Percentiles rank a stretch among this genome's conserved stretches.
phyloP scores from a whole-genome alignment of 1,140 invertebrate genomes.

The Chrysomallon squamiferum region DNA sequence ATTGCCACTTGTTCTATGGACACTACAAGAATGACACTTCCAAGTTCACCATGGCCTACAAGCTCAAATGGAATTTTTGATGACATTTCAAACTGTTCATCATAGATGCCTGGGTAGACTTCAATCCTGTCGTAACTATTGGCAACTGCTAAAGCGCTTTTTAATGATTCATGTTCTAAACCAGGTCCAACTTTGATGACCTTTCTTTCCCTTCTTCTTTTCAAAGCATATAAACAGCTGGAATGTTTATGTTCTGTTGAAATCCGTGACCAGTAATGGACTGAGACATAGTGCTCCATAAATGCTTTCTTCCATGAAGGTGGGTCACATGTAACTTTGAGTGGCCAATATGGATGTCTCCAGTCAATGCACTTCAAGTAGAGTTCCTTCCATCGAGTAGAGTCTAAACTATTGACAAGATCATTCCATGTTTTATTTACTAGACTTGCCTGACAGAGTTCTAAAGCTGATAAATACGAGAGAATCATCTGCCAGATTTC shows the following conservation, averaged over 20 bases:
- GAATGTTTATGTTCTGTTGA: constrained; percentile 22
- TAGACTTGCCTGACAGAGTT: constrained; percentile 42
- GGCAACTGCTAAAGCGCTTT: constrained; percentile 45
- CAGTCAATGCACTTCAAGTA: constrained; percentile 44
- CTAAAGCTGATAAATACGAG: constrained; percentile 41
- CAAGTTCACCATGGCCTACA: constrained; percentile 50
- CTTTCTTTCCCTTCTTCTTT: constrained; percentile 35
- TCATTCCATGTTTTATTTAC: constrained; percentile 55
- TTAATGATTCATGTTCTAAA: constrained; percentile 43
- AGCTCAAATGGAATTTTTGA: constrained; percentile 56
- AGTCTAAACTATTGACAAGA: constrained; percentile 42
- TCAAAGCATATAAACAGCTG: constrained; percentile 41
- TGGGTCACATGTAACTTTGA: constrained; percentile 44
- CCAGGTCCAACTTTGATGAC: constrained; percentile 46
- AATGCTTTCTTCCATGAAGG: constrained; percentile 49
- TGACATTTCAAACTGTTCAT: constrained; percentile 57
- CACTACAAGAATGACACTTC: constrained; percentile 52
- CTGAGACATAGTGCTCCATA: constrained; percentile 40
- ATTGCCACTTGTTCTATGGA: constrained; percentile 51
- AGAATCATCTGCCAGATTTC: constrained; percentile 56
- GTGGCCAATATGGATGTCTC: constrained; percentile 54
- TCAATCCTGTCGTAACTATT: constrained; percentile 52
- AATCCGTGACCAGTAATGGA: constrained; percentile 40
- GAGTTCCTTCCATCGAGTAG: constrained; percentile 48
- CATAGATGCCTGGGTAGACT: constrained; percentile 55